Conservation (phyloP, 2,797 vertebrate genomes). For the Sciurus carolinensis region DNA sequence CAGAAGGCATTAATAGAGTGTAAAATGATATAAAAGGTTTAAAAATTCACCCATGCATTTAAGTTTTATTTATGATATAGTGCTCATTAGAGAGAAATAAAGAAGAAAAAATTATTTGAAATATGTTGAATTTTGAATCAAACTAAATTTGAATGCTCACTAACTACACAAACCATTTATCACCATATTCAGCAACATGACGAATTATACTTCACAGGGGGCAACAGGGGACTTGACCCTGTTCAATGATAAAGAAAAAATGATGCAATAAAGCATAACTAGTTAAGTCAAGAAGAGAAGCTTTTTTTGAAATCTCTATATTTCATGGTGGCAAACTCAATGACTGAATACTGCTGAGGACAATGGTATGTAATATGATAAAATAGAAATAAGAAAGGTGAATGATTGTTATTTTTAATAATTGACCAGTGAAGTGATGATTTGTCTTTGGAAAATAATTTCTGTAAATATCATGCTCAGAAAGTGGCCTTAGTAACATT, state of each 20-base stretch:
- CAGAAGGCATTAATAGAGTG: not conserved
- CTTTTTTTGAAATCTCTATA: not conserved
- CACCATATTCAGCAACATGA: not conserved
- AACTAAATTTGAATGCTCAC: not conserved
- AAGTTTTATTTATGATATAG: not conserved
- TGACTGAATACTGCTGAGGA: not conserved
- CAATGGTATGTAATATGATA: not conserved
- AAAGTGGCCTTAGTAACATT: not conserved
- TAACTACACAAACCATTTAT: not conserved
- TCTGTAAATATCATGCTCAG: not conserved
- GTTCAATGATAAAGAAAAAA: not conserved
- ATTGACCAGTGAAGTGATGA: not conserved
- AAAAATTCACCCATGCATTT: not conserved
- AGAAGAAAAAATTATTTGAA: conserved; percentile 7
- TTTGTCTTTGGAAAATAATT: not conserved
- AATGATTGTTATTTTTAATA: not conserved
- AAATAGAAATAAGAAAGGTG: not conserved
- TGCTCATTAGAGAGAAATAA: not conserved
- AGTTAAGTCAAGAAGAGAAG: not conserved
- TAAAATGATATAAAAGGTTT: not conserved
- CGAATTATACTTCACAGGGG: not conserved
- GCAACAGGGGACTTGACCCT: not conserved
- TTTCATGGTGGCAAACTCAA: not conserved
- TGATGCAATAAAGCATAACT: not conserved
- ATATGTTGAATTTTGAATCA: not conserved